Percentiles rank a stretch among this genome's conserved stretches.
These are phyloP conservation scores for Bufotes viridis DNA, from an alignment of 2,797 vertebrate genomes.

Conservation along the genomic window DNA sequence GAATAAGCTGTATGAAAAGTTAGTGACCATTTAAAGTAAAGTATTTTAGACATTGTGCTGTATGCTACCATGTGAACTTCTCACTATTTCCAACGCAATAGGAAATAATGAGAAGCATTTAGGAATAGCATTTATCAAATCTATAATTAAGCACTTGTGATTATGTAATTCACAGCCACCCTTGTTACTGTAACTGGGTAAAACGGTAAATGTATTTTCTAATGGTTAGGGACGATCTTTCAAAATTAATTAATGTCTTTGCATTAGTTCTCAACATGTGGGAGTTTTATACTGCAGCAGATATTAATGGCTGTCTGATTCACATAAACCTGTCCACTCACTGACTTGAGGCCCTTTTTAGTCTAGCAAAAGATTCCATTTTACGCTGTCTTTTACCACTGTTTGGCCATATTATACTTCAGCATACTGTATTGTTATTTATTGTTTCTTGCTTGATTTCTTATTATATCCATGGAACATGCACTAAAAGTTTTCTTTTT, in stretches of 20 bases:
- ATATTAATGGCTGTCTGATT: slow-evolving; percentile 45
- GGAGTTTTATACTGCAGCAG: slow-evolving; percentile 37
- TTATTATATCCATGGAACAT: neutral
- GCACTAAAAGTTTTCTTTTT: neutral
- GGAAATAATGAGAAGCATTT: too few relatives aligned
- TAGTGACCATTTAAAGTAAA: too few relatives aligned
- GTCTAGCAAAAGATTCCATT: slow-evolving; percentile 13
- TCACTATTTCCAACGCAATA: too few relatives aligned
- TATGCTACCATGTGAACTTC: too few relatives aligned
- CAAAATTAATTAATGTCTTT: slow-evolving; percentile 50
- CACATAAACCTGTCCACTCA: slow-evolving; percentile 1
- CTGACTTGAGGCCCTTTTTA: slow-evolving; percentile 2
- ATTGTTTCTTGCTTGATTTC: slow-evolving; percentile 2
- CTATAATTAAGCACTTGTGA: slow-evolving; percentile 6
- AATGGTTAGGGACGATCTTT: slow-evolving; percentile 46
- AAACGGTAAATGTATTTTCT: slow-evolving; percentile 38
- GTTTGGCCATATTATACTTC: neutral
- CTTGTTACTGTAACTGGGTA: slow-evolving; percentile 27
- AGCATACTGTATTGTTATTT: neutral
- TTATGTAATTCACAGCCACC: slow-evolving; percentile 3
- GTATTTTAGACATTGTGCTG: too few relatives aligned
- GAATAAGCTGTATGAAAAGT: too few relatives aligned
- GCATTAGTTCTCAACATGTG: slow-evolving; percentile 37
- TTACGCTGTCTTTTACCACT: slow-evolving; percentile 22
- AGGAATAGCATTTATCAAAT: neutral